Evolutionary conservation across 2,888 invertebrate genomes (phyloP).

Genomic region (Torymus aiolomorphi): DNA sequence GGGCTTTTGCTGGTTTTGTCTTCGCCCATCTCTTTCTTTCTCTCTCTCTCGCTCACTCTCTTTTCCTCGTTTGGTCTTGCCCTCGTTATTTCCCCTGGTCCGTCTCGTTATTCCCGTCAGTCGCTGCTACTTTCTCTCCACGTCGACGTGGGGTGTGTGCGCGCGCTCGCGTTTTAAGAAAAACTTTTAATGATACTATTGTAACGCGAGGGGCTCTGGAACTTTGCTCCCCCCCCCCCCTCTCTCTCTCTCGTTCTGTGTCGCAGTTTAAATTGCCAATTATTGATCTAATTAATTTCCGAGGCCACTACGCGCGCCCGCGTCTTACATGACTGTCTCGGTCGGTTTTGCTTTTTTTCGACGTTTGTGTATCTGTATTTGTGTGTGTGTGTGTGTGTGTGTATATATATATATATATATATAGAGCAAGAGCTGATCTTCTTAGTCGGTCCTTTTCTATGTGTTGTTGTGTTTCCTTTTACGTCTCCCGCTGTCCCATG

Average conservation of each 20-base stretch:
- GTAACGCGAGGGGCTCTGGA: conserved; percentile 26
- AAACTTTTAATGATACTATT: conserved; percentile 58
- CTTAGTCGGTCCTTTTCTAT: no score
- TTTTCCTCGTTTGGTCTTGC: conserved; percentile 45
- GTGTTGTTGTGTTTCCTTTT: no score
- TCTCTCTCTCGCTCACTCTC: conserved; percentile 55
- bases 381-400: no score
- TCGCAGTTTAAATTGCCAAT: conserved; percentile 53
- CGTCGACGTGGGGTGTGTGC: conserved; percentile 20
- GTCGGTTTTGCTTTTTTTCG: background rate
- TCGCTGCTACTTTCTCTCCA: conserved; percentile 44
- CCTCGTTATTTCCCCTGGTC: conserved; percentile 48
- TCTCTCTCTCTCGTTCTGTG: no score
- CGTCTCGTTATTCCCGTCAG: conserved; percentile 54
- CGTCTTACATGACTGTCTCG: conserved; percentile 9
- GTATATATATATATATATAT: no score
- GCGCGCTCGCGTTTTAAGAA: conserved; percentile 51
- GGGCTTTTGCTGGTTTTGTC: conserved; percentile 34
- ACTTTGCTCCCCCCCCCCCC: no score
- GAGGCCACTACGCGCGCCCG: background rate
- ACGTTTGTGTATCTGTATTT: background rate
- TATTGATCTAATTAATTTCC: conserved; percentile 54
- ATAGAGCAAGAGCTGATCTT: no score
- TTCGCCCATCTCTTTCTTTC: conserved; percentile 60
- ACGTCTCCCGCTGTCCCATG: no score